phyloP scores from a whole-genome alignment of 2,113 vertebrate genomes.

The Catagonus wagneri region DNA sequence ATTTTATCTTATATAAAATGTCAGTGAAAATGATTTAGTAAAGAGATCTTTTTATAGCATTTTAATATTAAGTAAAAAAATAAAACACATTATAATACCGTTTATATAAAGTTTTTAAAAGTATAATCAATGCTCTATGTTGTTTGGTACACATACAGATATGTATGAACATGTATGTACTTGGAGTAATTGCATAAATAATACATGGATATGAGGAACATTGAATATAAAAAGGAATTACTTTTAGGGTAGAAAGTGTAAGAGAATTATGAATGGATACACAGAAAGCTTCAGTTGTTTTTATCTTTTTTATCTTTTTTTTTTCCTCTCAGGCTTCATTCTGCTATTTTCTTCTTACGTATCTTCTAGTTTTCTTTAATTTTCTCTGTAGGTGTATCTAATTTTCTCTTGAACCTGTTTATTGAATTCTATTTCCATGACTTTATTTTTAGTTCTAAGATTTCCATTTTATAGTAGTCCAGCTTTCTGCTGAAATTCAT shows the following conservation, averaged over 20 bases:
- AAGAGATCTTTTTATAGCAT: not conserved
- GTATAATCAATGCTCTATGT: not conserved
- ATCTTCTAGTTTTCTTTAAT: not conserved
- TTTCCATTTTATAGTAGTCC: not conserved
- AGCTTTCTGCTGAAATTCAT: constrained; percentile 41
- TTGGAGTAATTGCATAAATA: not conserved
- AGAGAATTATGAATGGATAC: not conserved
- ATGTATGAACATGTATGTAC: not conserved
- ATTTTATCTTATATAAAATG: not conserved
- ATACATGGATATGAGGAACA: not conserved
- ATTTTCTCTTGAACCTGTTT: not conserved
- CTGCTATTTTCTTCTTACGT: not conserved
- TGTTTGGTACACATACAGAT: not conserved
- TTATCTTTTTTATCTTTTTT: constrained; percentile 4
- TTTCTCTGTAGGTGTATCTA: not conserved
- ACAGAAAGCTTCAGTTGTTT: not conserved
- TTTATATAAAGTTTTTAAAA: not conserved
- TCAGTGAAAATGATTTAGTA: constrained; percentile 16
- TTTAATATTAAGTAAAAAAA: not conserved
- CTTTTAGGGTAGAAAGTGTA: not conserved
- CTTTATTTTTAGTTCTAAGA: not conserved
- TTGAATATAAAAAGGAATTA: not conserved
- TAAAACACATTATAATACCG: not conserved
- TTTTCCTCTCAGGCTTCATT: not conserved
- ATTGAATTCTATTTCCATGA: constrained; percentile 26